Percentiles rank a stretch among this genome's conserved stretches.
These are phyloP conservation scores for Salminus brasiliensis DNA, from an alignment of 2,113 vertebrate species.

Conservation along the genomic window DNA sequence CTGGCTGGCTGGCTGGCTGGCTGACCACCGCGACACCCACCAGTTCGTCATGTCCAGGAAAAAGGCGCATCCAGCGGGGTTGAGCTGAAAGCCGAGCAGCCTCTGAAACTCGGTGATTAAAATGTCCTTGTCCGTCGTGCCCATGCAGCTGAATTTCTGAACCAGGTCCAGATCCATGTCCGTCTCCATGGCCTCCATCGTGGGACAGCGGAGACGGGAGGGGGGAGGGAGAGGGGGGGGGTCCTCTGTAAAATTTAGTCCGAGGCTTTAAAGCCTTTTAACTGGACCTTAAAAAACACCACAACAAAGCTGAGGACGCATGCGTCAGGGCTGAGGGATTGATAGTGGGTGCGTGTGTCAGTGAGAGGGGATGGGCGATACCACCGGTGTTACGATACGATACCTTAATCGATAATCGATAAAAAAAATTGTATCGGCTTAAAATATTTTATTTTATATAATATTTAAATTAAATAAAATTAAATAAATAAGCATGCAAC, in stretches of 20 bases:
- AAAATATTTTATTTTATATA: no score
- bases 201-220: constrained; percentile 63
- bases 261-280: constrained; percentile 69
- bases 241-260: constrained; percentile 69
- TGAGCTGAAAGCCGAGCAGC: constrained; percentile 91
- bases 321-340: constrained; percentile 47
- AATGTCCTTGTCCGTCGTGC: constrained; percentile 92
- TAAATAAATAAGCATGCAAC: no score
- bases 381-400: no score
- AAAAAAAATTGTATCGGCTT: no score
- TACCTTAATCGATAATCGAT: no score
- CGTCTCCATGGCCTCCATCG: constrained; percentile 90
- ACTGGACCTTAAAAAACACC: constrained; percentile 70
- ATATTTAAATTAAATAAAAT: no score
- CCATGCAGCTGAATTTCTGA: constrained; percentile 93
- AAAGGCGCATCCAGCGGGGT: constrained; percentile 91
- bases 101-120: constrained; percentile 92
- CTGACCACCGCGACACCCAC: constrained; percentile 76
- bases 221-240: constrained; percentile 56
- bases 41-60: constrained; percentile 97
- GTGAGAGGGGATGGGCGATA: not conserved
- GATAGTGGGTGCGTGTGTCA: no score
- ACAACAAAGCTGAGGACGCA: constrained; percentile 74
- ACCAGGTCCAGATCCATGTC: constrained; percentile 90
- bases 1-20: constrained; percentile 40